Conservation (phyloP, 1,140 invertebrate species). For the Ceratina australensis region DNA sequence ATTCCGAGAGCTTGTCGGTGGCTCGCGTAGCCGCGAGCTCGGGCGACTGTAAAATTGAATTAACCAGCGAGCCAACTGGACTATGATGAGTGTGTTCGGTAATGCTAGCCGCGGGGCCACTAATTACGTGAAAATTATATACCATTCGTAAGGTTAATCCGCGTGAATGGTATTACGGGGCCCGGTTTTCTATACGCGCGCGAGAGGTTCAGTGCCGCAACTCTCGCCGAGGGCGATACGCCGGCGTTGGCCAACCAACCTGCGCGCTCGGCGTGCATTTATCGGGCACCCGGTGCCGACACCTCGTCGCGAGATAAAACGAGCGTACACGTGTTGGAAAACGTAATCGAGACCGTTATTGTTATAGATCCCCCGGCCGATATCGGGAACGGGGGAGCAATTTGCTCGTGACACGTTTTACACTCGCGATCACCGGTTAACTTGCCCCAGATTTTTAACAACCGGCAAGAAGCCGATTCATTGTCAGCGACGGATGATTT, state of each 20-base stretch:
- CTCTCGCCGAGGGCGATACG: slow-evolving; percentile 31
- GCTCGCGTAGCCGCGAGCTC: background rate
- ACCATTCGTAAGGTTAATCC: slow-evolving; percentile 30
- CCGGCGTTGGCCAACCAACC: slow-evolving; percentile 26
- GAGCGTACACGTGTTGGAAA: slow-evolving; percentile 30
- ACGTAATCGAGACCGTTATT: slow-evolving; percentile 42
- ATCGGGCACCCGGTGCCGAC: slow-evolving; percentile 26
- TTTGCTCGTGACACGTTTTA: slow-evolving; percentile 36
- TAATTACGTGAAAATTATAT: slow-evolving; percentile 48
- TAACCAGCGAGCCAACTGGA: slow-evolving; percentile 5
- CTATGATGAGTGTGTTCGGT: slow-evolving; percentile 18
- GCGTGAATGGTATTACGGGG: slow-evolving; percentile 15
- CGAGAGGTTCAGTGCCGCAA: slow-evolving; percentile 30
- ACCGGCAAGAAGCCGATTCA: background rate
- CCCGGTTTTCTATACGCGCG: slow-evolving; percentile 23
- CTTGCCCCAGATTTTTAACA: background rate
- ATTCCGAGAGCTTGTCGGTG: background rate
- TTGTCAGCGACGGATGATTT: slow-evolving; percentile 16
- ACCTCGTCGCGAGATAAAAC: slow-evolving; percentile 35
- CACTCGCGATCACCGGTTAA: too few relatives aligned
- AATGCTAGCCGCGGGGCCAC: slow-evolving; percentile 8
- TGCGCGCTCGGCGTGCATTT: slow-evolving; percentile 19
- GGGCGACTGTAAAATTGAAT: slow-evolving; percentile 26
- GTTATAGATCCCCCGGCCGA: slow-evolving; percentile 30
- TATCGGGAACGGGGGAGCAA: slow-evolving; percentile 32